phyloP scores from a whole-genome alignment of 2,113 vertebrate species.

The Pycnonotus jocosus region DNA sequence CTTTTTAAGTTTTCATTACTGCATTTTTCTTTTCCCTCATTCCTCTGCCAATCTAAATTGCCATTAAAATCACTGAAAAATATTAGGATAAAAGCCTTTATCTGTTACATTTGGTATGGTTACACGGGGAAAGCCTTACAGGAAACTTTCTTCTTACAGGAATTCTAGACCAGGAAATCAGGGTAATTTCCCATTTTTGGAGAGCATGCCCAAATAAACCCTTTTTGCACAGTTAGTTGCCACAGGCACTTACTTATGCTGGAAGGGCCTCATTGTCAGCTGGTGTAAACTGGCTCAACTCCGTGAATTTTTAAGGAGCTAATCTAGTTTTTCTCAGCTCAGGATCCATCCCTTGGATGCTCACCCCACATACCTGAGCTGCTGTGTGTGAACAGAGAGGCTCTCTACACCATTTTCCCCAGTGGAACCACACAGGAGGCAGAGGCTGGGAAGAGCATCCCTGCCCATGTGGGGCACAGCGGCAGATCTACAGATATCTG shows the following conservation, averaged over 20 bases:
- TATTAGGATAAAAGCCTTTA: not conserved
- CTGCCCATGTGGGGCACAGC: rapidly evolving
- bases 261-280: not conserved
- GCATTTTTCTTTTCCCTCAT: not conserved
- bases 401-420: rapidly evolving
- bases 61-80: not conserved
- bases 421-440: not conserved
- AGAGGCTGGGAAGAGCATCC: not conserved
- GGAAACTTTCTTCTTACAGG: not conserved
- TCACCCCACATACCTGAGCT: not conserved
- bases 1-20: not conserved
- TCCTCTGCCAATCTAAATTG: not conserved
- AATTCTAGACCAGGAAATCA: not conserved
- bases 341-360: not conserved
- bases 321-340: not conserved
- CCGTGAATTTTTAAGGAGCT: not conserved
- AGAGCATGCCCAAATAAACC: not conserved
- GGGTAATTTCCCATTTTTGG: not conserved
- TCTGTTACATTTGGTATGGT: not conserved
- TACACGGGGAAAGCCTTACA: not conserved
- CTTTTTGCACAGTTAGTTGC: not conserved
- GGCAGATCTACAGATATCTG: not conserved
- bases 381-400: not conserved
- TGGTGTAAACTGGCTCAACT: not conserved
- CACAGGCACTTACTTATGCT: not conserved